Evolutionary conservation across 2,113 vertebrate genomes (phyloP).

Genomic region (Hydrolagus affinis): DNA sequence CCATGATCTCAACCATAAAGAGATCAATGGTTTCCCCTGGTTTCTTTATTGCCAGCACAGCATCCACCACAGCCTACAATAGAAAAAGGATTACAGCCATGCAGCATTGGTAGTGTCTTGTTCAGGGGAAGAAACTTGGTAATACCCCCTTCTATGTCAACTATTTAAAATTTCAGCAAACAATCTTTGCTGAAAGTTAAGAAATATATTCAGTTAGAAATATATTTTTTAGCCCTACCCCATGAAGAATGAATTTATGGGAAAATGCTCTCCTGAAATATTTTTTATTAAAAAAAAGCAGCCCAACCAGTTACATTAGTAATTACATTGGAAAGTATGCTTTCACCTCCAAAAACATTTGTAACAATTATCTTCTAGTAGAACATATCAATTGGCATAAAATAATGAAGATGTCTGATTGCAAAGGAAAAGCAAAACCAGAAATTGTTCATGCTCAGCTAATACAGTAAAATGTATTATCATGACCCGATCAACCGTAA

Average conservation of each 20-base stretch:
- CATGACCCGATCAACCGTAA: too few relatives aligned
- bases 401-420: conserved; percentile 24
- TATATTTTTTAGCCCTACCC: too few relatives aligned
- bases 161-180: neutral
- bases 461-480: too few relatives aligned
- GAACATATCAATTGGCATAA: neutral
- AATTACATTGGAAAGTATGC: neutral
- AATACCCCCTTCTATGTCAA: neutral
- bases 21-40: conserved; percentile 82
- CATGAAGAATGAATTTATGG: too few relatives aligned
- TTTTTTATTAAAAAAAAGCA: too few relatives aligned
- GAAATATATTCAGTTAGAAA: too few relatives aligned
- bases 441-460: conserved; percentile 16
- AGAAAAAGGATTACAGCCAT: neutral
- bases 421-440: conserved; percentile 21
- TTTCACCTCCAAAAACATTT: neutral
- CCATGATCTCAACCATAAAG: conserved; percentile 97
- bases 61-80: conserved; percentile 84
- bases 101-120: neutral
- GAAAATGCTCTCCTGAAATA: too few relatives aligned
- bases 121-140: neutral
- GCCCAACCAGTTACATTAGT: too few relatives aligned
- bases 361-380: neutral
- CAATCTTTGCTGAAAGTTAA: neutral
- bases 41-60: conserved; percentile 75